Base-by-base conservation (phyloP, 2,888 invertebrate genomes). In the Lycocerus yunnanus region DNA sequence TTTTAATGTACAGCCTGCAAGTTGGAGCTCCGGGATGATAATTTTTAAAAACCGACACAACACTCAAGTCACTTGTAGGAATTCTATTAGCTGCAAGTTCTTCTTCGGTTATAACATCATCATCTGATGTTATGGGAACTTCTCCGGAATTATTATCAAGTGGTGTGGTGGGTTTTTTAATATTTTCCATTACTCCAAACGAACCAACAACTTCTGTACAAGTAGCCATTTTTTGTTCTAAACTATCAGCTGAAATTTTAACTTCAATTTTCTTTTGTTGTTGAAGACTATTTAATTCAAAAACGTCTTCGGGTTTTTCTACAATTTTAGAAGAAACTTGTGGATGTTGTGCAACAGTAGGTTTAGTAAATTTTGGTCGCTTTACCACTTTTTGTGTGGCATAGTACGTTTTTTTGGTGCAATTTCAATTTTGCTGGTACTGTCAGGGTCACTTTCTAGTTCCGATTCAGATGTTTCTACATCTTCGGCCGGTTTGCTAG, bases 1-100 rank as follows among this genome's bases (percentile, higher is more conserved):
- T 98, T 85, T 98, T 98, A 20, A 98, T 92, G 83, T 98, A 98
- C n/a, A 98, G 87, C 78, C 97, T 91, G 88, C 93, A 92, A 15
- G 94, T 94, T 4, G 94, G 93, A 70, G 92, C 91, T 0, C 97
- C 97, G 9, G 92, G 89, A 78, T 93, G 91, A 86, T 98, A 98
- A 83, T 95, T 95, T 85, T 94, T 95, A 84, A 94, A 97, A 15
- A 96, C 93, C 5, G 95, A 91, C 78, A 96, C 86, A 15, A 92
- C 86, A 83, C 91, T 90, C 86, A 94, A 91, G 84, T 96, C 94
- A 83, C 91, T 91, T 66, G 88, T 86, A 3, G 93, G 90, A 78
- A 97, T 89, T 84, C 92, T 91, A 80, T 95, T 94, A 43, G 88
- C 87, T 71, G 90, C 87, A 58, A 96, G 86, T 85, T 94, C 91